These are phyloP conservation scores for Stenolophus ochropezus DNA, from an alignment of 2,888 invertebrate species.

Conservation along the genomic window DNA sequence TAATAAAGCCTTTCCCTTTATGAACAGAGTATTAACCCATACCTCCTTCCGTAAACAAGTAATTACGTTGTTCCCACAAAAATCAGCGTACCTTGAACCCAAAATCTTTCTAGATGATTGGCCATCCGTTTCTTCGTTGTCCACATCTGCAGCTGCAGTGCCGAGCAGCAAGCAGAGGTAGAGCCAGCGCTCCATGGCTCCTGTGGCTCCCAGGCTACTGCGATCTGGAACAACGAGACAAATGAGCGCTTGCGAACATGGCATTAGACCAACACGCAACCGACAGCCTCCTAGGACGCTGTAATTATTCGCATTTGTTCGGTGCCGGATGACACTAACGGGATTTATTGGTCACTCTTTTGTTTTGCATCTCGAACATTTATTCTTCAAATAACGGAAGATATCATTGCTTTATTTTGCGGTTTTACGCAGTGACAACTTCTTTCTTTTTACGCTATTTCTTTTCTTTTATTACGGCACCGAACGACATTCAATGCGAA, in stretches of 20 bases:
- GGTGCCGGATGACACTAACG: slow-evolving; percentile 35
- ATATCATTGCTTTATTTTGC: not conserved
- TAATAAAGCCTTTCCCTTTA: not conserved
- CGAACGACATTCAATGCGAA: too few relatives aligned
- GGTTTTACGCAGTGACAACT: not conserved
- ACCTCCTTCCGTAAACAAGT: not conserved
- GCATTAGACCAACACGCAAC: slow-evolving; percentile 18
- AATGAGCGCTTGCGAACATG: slow-evolving; percentile 27
- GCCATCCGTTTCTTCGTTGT: slow-evolving; percentile 69
- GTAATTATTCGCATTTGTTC: slow-evolving; percentile 18
- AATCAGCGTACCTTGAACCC: slow-evolving; percentile 75
- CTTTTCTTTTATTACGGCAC: too few relatives aligned
- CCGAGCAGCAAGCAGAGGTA: slow-evolving; percentile 56
- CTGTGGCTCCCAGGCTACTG: not conserved
- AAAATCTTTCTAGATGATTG: slow-evolving; percentile 77
- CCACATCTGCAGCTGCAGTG: slow-evolving; percentile 52
- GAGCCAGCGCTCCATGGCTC: slow-evolving; percentile 3
- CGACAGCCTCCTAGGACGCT: not conserved
- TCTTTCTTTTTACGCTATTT: not conserved
- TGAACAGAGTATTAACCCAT: not conserved
- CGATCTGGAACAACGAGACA: slow-evolving; percentile 37
- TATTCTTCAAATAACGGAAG: slow-evolving; percentile 38
- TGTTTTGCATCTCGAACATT: slow-evolving; percentile 17
- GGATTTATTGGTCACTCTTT: slow-evolving; percentile 28
- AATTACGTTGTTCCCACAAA: slow-evolving; percentile 35